Evolutionary conservation across 2,888 invertebrate species (phyloP).

Genomic region (Mesorhabditis belari): DNA sequence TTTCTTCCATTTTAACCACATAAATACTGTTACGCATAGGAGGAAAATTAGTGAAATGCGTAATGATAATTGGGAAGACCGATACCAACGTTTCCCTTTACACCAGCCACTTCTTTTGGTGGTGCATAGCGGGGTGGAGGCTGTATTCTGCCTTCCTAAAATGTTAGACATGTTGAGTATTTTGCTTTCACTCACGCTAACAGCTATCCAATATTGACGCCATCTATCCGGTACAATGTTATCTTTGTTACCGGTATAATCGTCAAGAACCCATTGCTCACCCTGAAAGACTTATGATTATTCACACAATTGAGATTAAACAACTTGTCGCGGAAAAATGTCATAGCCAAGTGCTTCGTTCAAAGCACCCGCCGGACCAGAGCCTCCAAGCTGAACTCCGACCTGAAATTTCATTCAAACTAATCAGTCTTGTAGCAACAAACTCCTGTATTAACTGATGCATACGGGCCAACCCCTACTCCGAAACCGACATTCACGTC

Average conservation of each 20-base stretch:
- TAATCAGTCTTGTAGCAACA: not conserved
- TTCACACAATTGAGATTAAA: no score
- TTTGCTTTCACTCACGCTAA: not conserved
- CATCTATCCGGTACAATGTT: constrained; percentile 33
- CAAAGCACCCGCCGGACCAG: not conserved
- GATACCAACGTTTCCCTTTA: not conserved
- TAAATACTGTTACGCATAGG: no score
- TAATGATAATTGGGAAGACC: no score
- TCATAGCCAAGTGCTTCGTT: not conserved
- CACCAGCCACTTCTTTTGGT: not conserved
- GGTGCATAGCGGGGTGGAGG: not conserved
- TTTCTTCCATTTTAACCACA: no score
- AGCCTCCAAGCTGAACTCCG: not conserved
- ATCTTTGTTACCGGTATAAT: constrained; percentile 38
- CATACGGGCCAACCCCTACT: not conserved
- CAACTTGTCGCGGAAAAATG: not conserved
- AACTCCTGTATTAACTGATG: not conserved
- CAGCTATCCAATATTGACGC: constrained; percentile 19
- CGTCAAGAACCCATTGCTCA: constrained; percentile 31
- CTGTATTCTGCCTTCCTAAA: not conserved
- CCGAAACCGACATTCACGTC: not conserved
- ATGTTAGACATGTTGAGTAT: not conserved
- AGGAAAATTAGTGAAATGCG: no score
- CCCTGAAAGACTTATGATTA: constrained; percentile 20
- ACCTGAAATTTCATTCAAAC: not conserved